These are phyloP conservation scores for Bombus turneri DNA, from an alignment of 1,140 invertebrate species.

Conservation along the genomic window DNA sequence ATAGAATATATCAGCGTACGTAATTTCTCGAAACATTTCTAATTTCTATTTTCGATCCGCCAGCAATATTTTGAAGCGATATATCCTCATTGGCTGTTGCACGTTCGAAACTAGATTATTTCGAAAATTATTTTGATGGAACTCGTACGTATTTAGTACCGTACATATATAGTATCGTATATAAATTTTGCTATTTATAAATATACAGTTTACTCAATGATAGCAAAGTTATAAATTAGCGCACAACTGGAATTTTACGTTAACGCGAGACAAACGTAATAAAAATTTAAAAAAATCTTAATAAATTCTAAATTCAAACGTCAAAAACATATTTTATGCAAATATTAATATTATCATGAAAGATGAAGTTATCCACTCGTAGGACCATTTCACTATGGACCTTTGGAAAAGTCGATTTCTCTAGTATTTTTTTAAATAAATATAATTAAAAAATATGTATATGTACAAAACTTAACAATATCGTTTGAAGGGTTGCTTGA, in stretches of 20 bases:
- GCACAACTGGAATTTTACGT: no score
- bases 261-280: neutral
- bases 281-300: no score
- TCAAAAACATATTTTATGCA: neutral
- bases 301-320: neutral
- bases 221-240: neutral
- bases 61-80: no score
- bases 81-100: no score
- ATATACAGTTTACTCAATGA: neutral
- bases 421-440: no score
- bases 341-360: neutral
- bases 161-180: no score
- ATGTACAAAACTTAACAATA: no score
- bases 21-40: neutral
- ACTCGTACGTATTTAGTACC: neutral
- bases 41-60: neutral
- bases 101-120: neutral
- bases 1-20: neutral
- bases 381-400: neutral
- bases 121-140: neutral
- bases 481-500: no score
- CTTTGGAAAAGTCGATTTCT: neutral
- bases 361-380: neutral
- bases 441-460: no score
- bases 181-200: neutral